Percentiles rank a stretch among this genome's conserved stretches.
Conservation (phyloP, 92 coral and sea anemone species). For the Paragorgia papillata region DNA sequence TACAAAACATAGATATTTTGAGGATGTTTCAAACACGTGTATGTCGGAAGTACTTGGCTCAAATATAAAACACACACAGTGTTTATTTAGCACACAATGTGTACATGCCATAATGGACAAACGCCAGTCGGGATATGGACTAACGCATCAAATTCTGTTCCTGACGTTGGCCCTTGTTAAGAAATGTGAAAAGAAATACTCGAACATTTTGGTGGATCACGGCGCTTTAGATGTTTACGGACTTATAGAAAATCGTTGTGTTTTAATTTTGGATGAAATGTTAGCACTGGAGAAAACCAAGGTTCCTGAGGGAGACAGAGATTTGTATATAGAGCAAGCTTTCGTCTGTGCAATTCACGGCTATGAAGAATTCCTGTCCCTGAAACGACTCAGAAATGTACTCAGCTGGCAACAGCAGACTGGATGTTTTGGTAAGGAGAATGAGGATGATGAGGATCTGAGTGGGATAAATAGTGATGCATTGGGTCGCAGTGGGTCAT, state of each 20-base stretch:
- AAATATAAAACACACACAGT: conserved; percentile 10
- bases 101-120: conserved; percentile 13
- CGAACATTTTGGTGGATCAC: neutral
- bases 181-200: conserved; percentile 23
- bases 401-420: conserved; percentile 16
- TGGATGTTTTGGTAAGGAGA: conserved; percentile 28
- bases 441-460: neutral
- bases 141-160: conserved; percentile 36
- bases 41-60: conserved; percentile 38
- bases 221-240: conserved; percentile 18
- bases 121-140: conserved; percentile 2
- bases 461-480: neutral
- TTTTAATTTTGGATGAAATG: conserved; percentile 21
- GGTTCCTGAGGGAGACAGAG: neutral
- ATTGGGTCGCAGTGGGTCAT: neutral
- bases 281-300: neutral
- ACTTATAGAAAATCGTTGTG: conserved; percentile 15
- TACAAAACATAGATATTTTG: neutral
- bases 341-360: conserved; percentile 37
- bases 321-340: conserved; percentile 28
- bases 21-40: conserved; percentile 4
- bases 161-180: conserved; percentile 8
- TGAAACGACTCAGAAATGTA: conserved; percentile 11
- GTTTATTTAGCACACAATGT: conserved; percentile 1
- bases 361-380: conserved; percentile 29